Evolutionary conservation across 2,888 invertebrate genomes (phyloP).

Genomic region (Crematogaster levior): DNA sequence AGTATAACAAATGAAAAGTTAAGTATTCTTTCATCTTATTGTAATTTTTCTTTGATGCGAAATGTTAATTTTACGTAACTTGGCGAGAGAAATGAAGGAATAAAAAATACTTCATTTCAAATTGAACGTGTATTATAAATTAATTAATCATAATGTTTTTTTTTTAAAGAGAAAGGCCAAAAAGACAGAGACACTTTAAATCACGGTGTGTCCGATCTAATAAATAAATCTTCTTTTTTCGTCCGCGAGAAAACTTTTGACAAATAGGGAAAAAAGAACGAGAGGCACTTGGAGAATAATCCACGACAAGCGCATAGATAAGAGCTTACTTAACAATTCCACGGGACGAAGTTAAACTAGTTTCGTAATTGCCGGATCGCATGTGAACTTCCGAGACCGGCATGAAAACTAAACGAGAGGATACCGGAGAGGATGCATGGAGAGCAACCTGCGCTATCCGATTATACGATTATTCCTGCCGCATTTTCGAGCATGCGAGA

Average conservation of each 20-base stretch:
- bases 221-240: neutral
- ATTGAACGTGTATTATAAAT: neutral
- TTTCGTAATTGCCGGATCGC: constrained; percentile 63
- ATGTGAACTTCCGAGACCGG: constrained; percentile 43
- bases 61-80: neutral
- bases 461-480: constrained; percentile 64
- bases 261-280: neutral
- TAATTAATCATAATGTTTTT: neutral
- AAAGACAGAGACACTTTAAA: neutral
- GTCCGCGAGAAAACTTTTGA: neutral
- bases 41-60: neutral
- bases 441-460: constrained; percentile 40
- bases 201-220: neutral
- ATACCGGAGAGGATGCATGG: constrained; percentile 15
- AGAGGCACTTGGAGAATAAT: neutral
- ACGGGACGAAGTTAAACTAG: constrained; percentile 65
- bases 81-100: neutral
- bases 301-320: constrained; percentile 6
- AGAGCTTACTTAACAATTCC: constrained; percentile 63
- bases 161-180: neutral
- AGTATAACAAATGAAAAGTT: neutral
- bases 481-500: constrained; percentile 48
- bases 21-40: neutral
- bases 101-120: neutral
- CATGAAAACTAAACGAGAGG: constrained; percentile 26